Conservation (phyloP, 2,113 vertebrate genomes). For the Fulica atra region DNA sequence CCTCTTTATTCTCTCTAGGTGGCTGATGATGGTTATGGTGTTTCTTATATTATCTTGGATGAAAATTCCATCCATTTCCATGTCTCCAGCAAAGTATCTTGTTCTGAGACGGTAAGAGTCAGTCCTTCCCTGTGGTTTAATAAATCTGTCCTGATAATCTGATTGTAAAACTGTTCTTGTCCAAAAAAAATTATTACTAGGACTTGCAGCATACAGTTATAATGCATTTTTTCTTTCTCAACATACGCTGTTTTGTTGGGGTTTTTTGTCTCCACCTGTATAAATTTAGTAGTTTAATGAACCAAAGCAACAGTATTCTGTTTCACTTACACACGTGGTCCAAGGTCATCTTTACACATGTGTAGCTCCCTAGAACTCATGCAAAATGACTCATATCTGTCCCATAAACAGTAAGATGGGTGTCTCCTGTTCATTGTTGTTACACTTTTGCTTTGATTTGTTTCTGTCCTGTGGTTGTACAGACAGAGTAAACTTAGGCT, state of each 20-base stretch:
- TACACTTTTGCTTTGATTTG: not conserved
- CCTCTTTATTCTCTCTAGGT: constrained; percentile 75
- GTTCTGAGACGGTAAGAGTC: constrained; percentile 88
- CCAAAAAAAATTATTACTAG: not conserved
- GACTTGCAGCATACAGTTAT: not conserved
- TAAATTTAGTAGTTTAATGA: not conserved
- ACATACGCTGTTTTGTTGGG: not conserved
- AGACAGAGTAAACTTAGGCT: not conserved
- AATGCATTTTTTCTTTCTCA: not conserved
- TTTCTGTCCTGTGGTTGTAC: not conserved
- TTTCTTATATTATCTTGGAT: constrained; percentile 92
- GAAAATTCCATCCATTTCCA: constrained; percentile 94
- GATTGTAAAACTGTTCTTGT: not conserved
- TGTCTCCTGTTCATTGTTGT: not conserved
- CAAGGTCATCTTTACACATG: not conserved
- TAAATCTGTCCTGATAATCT: not conserved
- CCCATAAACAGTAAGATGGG: not conserved
- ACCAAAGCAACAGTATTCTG: not conserved
- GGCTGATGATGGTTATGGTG: constrained; percentile 96
- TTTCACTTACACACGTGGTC: not conserved
- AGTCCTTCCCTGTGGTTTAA: not conserved
- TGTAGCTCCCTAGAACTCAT: not conserved
- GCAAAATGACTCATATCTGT: not conserved
- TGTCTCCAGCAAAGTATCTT: constrained; percentile 94
- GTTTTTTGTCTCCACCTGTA: not conserved